These are phyloP conservation scores for Scaptodrosophila latifasciaeformis DNA, from an alignment of 2,888 invertebrate genomes.

Conservation along the genomic window DNA sequence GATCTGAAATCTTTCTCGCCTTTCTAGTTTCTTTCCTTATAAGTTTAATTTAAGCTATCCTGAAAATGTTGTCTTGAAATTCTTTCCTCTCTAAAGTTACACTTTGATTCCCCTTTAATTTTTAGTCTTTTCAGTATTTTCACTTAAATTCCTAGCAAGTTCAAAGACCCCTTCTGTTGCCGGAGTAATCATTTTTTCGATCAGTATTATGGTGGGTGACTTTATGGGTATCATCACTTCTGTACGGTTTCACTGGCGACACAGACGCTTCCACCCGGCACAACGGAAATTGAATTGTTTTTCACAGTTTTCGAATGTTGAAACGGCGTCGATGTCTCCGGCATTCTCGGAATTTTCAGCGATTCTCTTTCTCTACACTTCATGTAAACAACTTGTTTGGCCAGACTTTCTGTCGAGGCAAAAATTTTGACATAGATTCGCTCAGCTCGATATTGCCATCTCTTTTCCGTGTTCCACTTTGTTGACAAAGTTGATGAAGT, in stretches of 20 bases:
- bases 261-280: too few relatives aligned
- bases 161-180: too few relatives aligned
- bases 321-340: constrained; percentile 29
- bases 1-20: too few relatives aligned
- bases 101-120: too few relatives aligned
- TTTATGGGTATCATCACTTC: neutral
- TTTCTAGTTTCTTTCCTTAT: too few relatives aligned
- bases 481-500: constrained; percentile 54
- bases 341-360: neutral
- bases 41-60: too few relatives aligned
- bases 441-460: neutral
- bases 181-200: neutral
- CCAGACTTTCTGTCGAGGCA: constrained; percentile 12
- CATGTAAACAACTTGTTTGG: constrained; percentile 54
- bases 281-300: constrained; percentile 62
- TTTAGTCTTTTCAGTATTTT: too few relatives aligned
- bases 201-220: neutral
- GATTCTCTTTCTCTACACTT: too few relatives aligned
- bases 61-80: too few relatives aligned
- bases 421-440: constrained; percentile 16
- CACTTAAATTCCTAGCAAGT: too few relatives aligned
- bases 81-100: too few relatives aligned
- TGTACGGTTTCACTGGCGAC: too few relatives aligned
- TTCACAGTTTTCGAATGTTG: constrained; percentile 41
- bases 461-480: constrained; percentile 8